These are phyloP conservation scores for Drosophila grimshawi DNA, from an alignment of 1,140 invertebrate genomes.

Conservation along the genomic window DNA sequence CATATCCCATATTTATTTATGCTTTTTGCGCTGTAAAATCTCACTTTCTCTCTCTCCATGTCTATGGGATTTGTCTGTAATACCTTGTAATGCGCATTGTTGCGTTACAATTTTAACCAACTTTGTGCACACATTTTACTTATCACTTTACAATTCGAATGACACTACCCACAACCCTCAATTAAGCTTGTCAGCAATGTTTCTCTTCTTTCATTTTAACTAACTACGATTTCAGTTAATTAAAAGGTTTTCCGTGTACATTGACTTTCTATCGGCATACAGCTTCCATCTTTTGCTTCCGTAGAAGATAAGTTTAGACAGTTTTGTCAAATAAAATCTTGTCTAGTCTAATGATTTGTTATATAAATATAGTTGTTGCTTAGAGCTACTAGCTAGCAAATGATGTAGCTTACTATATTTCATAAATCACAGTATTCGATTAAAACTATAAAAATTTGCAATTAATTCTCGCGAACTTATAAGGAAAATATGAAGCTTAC, in stretches of 20 bases:
- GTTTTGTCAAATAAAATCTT: neutral
- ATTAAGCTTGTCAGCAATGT: conserved; percentile 18
- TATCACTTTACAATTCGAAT: neutral
- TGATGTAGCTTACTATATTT: no score
- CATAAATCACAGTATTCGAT: no score
- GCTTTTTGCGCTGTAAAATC: neutral
- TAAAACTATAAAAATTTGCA: no score
- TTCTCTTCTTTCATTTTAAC: conserved; percentile 24
- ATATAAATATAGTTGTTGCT: no score
- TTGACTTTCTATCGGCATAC: conserved; percentile 9
- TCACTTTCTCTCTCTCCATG: no score
- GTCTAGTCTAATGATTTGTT: no score
- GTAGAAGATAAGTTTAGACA: neutral
- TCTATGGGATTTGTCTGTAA: neutral
- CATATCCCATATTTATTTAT: neutral
- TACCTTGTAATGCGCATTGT: conserved; percentile 15
- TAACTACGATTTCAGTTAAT: conserved; percentile 31
- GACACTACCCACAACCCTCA: neutral
- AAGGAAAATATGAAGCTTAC: no score
- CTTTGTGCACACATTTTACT: neutral
- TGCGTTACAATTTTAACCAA: conserved; percentile 6
- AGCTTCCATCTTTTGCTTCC: conserved; percentile 3
- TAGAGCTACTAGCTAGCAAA: no score
- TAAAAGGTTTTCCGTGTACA: conserved; percentile 62
- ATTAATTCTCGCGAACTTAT: no score